phyloP scores from a whole-genome alignment of 2,113 vertebrate genomes.

The Theristicus caerulescens region DNA sequence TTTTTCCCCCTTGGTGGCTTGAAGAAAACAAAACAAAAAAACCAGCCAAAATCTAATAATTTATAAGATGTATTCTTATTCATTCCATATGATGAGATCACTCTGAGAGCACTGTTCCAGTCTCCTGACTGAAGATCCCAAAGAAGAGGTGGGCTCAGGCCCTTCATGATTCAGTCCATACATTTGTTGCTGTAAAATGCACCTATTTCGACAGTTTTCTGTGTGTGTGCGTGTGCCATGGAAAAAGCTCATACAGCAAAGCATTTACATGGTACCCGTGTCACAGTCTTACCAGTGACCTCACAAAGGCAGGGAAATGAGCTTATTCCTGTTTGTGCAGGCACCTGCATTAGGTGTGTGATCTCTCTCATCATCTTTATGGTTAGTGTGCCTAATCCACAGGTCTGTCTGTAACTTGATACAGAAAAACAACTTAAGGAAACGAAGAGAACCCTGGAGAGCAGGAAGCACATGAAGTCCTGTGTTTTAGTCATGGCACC shows the following conservation, averaged over 20 bases:
- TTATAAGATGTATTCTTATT: neutral
- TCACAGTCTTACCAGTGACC: neutral
- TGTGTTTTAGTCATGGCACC: neutral
- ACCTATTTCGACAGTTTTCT: neutral
- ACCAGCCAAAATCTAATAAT: neutral
- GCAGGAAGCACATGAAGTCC: neutral
- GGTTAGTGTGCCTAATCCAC: neutral
- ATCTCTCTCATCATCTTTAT: neutral
- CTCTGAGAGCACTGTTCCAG: neutral
- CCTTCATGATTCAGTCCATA: neutral
- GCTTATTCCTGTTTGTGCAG: neutral
- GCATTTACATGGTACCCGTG: fast-evolving
- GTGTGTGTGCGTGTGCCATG: too few species aligned
- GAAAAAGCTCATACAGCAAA: neutral
- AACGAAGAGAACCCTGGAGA: neutral
- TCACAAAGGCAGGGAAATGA: neutral
- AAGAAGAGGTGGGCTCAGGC: neutral
- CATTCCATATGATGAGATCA: neutral
- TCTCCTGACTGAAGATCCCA: neutral
- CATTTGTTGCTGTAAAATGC: neutral
- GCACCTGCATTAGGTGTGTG: neutral
- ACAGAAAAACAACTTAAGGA: neutral
- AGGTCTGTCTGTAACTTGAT: neutral
- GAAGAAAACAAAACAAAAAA: neutral
- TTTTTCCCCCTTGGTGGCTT: neutral